Evolutionary conservation across 2,797 vertebrate species (phyloP), one percentile per base, ranked within the genome.

Genomic region (Paramormyrops hopkinsi): DNA sequence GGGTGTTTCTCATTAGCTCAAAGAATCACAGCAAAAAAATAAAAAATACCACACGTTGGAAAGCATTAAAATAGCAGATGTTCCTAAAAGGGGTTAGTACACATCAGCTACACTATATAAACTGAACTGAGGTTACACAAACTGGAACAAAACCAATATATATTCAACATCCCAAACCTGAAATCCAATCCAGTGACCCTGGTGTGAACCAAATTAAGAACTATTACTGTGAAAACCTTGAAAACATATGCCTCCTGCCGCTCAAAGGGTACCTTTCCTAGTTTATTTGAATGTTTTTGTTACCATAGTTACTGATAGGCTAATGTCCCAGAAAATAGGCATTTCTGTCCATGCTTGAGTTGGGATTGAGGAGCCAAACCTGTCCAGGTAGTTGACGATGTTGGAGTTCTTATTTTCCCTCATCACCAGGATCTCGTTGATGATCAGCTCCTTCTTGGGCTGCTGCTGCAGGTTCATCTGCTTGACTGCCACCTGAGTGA

Each of bases 321-420:
- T 46, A 73, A 46, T 33, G 41, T 19, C 76, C 41, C 41, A 79
- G 37, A 41, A 79, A 79, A 79, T 37, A 7, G 76, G 76, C 37
- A 82, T 46, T 82, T 46, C 14, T 82, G 76, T 3, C 73, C 19
- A 44, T 46, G 19, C 19, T 4, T 82, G 41, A 82, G 17, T 22
- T 7, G 37, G 41, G 76, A 82, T 3, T 0, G 19, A 46, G 76
- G 3, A 82, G 76, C 6, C 76, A 93, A 90, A 99, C 98, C 98
- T 99, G 96, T 99, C 98, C 95, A 99, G 96, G 95, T 99, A 99
- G 95, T 99, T 99, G 87, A 99, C 98, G 90, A 99, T 99, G 91
- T 99, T 99, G 53, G 98, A 96, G 95, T 99, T 99, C 94, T 99
- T 99, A 97, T 99, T 99, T 99, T 99, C 98, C 98, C 98, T 99